These are phyloP conservation scores for Rhea americana DNA, from an alignment of 2,113 vertebrate species.

Conservation along the genomic window DNA sequence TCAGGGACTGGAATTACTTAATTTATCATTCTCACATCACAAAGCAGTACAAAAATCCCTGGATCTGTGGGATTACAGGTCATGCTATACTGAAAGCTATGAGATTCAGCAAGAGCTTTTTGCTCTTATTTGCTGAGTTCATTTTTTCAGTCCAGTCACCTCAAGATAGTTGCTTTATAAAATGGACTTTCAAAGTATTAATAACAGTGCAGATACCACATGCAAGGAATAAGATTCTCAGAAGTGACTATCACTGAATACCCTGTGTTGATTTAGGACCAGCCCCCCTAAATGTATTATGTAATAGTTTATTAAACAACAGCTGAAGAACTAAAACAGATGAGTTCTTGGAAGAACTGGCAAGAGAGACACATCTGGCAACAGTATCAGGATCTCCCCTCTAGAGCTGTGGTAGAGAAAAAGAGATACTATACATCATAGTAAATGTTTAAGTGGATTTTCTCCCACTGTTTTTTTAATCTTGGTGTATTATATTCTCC, in stretches of 20 bases:
- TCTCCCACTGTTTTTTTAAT: constrained; percentile 26
- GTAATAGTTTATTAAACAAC: not conserved
- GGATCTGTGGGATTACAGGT: constrained; percentile 15
- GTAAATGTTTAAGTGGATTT: constrained; percentile 46
- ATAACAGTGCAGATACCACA: not conserved
- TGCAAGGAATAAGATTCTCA: not conserved
- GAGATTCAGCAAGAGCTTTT: constrained; percentile 14
- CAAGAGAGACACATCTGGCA: not conserved
- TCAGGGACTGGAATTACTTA: not conserved
- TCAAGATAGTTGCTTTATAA: not conserved
- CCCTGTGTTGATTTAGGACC: not conserved
- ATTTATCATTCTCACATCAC: not conserved
- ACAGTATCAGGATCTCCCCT: not conserved
- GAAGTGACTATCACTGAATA: not conserved
- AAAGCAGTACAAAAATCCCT: constrained; percentile 1
- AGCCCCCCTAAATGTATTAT: not conserved
- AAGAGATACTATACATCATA: not conserved
- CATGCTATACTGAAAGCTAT: not conserved
- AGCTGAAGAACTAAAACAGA: not conserved
- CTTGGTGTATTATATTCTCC: constrained; percentile 37
- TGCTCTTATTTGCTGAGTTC: not conserved
- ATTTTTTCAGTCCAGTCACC: not conserved
- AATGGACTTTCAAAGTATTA: not conserved
- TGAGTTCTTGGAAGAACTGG: not conserved
- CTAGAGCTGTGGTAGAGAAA: not conserved